Evolutionary conservation across 1,140 invertebrate species (phyloP).

Genomic region (Dermatophagoides farinae): DNA sequence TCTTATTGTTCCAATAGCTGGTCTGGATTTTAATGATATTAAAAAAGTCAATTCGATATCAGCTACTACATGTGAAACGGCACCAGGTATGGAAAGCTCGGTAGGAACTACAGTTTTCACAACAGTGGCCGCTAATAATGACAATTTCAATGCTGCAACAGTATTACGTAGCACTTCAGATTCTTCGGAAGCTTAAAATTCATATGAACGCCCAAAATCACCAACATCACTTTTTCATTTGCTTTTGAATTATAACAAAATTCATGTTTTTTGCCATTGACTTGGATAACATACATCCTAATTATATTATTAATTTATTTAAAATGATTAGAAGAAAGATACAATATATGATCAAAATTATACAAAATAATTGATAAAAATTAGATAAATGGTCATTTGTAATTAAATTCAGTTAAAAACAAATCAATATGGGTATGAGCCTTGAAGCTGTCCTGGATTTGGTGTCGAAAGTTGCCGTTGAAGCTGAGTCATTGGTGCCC

Average conservation of each 20-base stretch:
- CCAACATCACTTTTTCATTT: no score
- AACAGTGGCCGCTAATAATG: not conserved
- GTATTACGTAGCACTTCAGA: not conserved
- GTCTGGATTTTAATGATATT: slow-evolving; percentile 22
- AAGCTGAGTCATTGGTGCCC: slow-evolving; percentile 20
- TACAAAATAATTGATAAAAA: not conserved
- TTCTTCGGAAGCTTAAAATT: slow-evolving; percentile 4
- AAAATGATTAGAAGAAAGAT: not conserved
- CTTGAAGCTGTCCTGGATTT: slow-evolving; percentile 10
- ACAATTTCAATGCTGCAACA: no score
- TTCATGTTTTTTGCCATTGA: not conserved
- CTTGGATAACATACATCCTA: not conserved
- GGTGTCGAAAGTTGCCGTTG: slow-evolving; percentile 29
- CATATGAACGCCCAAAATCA: not conserved
- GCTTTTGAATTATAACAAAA: no score
- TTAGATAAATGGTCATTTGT: not conserved
- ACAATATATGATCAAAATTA: not conserved
- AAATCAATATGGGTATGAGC: not conserved
- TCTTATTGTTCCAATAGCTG: slow-evolving; percentile 88
- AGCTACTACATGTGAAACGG: not conserved
- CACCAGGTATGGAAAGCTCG: not conserved
- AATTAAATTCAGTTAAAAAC: not conserved
- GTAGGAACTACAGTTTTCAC: not conserved
- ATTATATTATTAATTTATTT: not conserved
- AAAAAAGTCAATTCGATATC: not conserved